Base-by-base conservation (phyloP, 2,797 vertebrate species). In the Sparidentex hasta region DNA sequence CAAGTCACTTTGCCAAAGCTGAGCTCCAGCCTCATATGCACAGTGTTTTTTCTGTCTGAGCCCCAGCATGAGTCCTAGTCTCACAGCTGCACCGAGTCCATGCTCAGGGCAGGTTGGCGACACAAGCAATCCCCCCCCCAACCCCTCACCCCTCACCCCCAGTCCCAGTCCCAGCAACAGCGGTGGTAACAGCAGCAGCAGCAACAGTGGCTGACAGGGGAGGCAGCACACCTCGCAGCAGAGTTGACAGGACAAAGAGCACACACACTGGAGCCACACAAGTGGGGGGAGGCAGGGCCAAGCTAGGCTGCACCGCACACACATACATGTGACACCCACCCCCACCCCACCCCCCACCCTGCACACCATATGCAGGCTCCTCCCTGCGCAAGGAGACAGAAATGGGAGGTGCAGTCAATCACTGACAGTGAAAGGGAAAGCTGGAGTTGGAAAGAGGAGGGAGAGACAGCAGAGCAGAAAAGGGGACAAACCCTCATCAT, bases 181-280 rank as follows among this genome's bases (percentile, higher is more conserved):
- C 1, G 14, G 74, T 55, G 65, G 71, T 66, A 71, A 51, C 27
- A 27, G 27, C 27, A 27, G 27, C 25, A 78, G 46, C 67, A 29
- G 62, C 46, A 70, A 66, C n/a, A 51, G 78, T 14, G 33, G 72
- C 71, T 88, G 83, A 78, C 84, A 89, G 80, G 73, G 64, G 78
- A 79, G 73, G 79, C 72, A 72, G 54, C 85, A 70, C 89, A 90
- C 84, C 90, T 87, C 79, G 18, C 82, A 75, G 68, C 78, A 78
- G 79, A 83, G 82, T 82, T 90, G 81, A 88, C 91, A 92, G 94
- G 93, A 94, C 93, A 94, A 94, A 93, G 91, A 93, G 82, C 86
- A 87, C 83, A 79, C 47, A 82, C 18, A 79, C 87, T 86, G 44
- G 81, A 90, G 78, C 51, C 81, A 78, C 73, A 82, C 78, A 29